Evolutionary conservation across 2,888 invertebrate species (phyloP).

Genomic region (Amphipyra berbera): DNA sequence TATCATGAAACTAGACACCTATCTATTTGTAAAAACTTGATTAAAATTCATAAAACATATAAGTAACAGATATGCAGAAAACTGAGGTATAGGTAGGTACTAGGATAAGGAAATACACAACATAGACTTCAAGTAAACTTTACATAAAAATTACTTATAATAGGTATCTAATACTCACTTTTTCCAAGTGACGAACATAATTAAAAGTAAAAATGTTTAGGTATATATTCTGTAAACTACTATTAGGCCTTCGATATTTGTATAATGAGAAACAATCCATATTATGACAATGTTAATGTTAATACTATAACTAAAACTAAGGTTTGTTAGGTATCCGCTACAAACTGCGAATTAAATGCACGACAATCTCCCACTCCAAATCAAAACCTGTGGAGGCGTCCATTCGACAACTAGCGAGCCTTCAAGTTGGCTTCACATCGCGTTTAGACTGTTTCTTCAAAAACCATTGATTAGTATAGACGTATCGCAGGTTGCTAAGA

Average conservation of each 20-base stretch:
- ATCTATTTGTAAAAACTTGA: conserved; percentile 59
- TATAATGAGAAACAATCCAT: conserved; percentile 56
- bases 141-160: conserved; percentile 7
- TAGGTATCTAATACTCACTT: no score
- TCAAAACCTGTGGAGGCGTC: conserved; percentile 64
- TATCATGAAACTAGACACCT: conserved; percentile 67
- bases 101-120: conserved; percentile 59
- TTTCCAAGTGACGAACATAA: neutral
- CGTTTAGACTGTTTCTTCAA: conserved; percentile 13
- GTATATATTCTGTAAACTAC: conserved; percentile 8
- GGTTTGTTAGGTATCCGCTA: conserved; percentile 80
- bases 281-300: conserved; percentile 58
- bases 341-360: conserved; percentile 85
- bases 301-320: conserved; percentile 68
- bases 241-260: conserved; percentile 70
- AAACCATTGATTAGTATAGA: conserved; percentile 39
- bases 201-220: neutral
- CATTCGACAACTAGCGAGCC: conserved; percentile 62
- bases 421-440: conserved; percentile 35
- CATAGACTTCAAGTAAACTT: conserved; percentile 17
- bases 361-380: conserved; percentile 78
- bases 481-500: conserved; percentile 57
- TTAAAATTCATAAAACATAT: conserved; percentile 59
- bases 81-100: conserved; percentile 73
- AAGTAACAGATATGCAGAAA: conserved; percentile 72